A percentile compares a stretch with the other conserved stretches of the same genome.
Evolutionary conservation across 2,797 vertebrate genomes (phyloP).

Genomic region (Scyliorhinus canicula): DNA sequence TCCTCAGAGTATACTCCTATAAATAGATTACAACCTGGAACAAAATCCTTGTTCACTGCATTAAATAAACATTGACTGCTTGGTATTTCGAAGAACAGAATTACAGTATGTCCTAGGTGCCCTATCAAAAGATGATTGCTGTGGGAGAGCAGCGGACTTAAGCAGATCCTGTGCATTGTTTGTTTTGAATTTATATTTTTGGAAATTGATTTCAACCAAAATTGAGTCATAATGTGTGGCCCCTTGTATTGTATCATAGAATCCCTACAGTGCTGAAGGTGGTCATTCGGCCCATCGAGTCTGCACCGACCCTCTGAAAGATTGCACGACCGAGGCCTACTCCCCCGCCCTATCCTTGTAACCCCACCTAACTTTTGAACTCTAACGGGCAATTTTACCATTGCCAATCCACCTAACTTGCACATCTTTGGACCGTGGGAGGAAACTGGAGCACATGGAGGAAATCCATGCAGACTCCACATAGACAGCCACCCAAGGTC

Average conservation of each 20-base stretch:
- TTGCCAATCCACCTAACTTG: no score
- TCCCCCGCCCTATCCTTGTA: no score
- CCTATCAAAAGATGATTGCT: background rate
- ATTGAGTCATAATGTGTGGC: background rate
- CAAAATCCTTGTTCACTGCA: background rate
- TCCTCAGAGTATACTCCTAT: background rate
- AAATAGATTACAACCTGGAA: constrained; percentile 20
- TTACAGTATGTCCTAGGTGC: background rate
- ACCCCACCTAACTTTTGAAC: no score
- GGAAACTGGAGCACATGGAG: no score
- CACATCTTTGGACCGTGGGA: no score
- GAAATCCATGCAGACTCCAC: no score
- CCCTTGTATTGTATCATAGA: background rate
- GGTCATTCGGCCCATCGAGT: no score
- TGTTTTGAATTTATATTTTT: background rate
- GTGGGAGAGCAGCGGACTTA: background rate
- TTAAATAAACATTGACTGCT: background rate
- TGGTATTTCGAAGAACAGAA: background rate
- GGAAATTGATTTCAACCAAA: background rate
- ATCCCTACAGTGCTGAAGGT: no score
- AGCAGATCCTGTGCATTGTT: background rate
- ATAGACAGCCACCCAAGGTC: no score
- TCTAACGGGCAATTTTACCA: no score
- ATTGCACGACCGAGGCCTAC: no score
- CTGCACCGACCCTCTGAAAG: no score